Evolutionary conservation across 30 jellyfish, hydroid and myxozoan species (phyloP).

Genomic region (Catostylus mosaicus): DNA sequence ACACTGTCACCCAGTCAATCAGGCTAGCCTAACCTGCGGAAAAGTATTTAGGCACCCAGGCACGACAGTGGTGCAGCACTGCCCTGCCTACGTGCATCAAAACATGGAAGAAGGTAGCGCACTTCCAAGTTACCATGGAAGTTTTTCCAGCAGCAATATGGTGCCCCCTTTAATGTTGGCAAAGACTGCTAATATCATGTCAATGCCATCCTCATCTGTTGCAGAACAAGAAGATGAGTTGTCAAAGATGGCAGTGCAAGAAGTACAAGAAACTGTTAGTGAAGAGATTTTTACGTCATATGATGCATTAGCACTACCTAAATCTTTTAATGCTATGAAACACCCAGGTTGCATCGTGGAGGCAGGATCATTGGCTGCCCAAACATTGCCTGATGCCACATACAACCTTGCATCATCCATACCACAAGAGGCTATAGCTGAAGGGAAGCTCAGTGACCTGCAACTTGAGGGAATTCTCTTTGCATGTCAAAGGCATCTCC

Average conservation of each 20-base stretch:
- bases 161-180: background rate
- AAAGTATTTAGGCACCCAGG: no score
- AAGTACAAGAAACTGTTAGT: conserved; percentile 64
- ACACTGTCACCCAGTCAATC: no score
- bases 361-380: conserved; percentile 94
- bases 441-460: conserved; percentile 89
- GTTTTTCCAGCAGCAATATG: background rate
- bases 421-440: conserved; percentile 44
- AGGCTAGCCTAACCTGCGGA: no score
- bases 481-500: conserved; percentile 95
- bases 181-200: background rate
- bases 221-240: conserved; percentile 67
- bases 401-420: conserved; percentile 56
- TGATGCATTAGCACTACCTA: conserved; percentile 76
- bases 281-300: conserved; percentile 79
- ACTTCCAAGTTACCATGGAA: no score
- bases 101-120: no score
- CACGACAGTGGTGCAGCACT: no score
- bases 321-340: conserved; percentile 42
- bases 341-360: conserved; percentile 96
- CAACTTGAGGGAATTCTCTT: conserved; percentile 91
- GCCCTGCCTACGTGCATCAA: no score
- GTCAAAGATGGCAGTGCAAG: conserved; percentile 71
- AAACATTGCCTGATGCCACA: conserved; percentile 68
- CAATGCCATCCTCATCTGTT: no score